Evolutionary conservation across 2,888 invertebrate species (phyloP).

Genomic region (Tetragonula carbonaria): DNA sequence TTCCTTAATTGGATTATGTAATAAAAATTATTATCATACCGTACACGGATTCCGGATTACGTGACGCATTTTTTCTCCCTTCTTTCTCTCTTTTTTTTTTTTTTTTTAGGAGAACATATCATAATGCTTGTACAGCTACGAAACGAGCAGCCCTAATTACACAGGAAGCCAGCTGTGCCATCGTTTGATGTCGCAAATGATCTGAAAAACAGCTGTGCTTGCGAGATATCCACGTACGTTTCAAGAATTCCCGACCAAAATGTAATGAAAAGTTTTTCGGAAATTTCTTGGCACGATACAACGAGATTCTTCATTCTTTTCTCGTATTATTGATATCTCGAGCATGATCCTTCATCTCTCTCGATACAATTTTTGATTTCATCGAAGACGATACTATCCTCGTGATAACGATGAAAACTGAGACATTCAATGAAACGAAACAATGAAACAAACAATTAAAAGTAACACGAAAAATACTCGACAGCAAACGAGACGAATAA

Average conservation of each 20-base stretch:
- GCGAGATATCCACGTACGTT: slow-evolving; percentile 19
- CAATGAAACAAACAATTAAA: no score
- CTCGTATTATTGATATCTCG: no score
- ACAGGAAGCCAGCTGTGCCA: slow-evolving; percentile 35
- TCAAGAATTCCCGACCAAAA: background rate
- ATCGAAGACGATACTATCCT: no score
- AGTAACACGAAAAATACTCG: no score
- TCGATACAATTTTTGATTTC: no score
- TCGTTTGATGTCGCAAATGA: slow-evolving; percentile 63
- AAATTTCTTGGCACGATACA: background rate
- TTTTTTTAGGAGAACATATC: slow-evolving; percentile 47
- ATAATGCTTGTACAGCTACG: slow-evolving; percentile 48
- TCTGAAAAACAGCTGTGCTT: slow-evolving; percentile 40
- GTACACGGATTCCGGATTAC: slow-evolving; percentile 28
- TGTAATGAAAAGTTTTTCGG: background rate
- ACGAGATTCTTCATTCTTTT: rapidly evolving
- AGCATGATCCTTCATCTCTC: no score
- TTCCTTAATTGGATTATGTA: slow-evolving; percentile 53
- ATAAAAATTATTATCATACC: slow-evolving; percentile 50
- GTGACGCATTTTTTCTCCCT: slow-evolving; percentile 34
- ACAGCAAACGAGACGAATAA: no score
- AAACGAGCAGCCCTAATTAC: slow-evolving; percentile 69
- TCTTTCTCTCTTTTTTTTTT: no score
- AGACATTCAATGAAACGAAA: no score
- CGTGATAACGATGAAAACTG: background rate